Percentiles rank a stretch among this genome's conserved stretches.
Evolutionary conservation across 2,888 invertebrate genomes (phyloP).

Genomic region (Cantharis nigra): DNA sequence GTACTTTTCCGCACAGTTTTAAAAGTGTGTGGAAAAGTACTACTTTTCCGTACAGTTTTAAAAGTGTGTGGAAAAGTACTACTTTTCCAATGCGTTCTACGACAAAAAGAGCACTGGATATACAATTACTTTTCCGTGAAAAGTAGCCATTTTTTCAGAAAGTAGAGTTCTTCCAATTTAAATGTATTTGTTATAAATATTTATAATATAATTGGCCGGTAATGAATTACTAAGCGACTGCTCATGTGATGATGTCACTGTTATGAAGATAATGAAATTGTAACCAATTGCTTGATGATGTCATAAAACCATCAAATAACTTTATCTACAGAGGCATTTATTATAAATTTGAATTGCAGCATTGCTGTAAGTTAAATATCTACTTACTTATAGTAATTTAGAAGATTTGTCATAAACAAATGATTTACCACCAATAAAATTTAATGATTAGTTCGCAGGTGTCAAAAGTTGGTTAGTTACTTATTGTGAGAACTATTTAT

Average conservation of each 20-base stretch:
- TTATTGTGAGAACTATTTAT: background rate
- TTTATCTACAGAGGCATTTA: background rate
- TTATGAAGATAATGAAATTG: background rate
- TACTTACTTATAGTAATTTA: background rate
- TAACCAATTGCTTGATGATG: background rate
- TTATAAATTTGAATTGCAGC: background rate
- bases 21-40: too few relatives aligned
- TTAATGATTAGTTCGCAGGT: background rate
- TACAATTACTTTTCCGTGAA: too few relatives aligned
- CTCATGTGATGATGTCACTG: background rate
- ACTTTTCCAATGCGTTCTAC: too few relatives aligned
- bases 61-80: too few relatives aligned
- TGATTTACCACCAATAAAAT: background rate
- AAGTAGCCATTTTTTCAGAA: too few relatives aligned
- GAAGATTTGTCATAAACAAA: background rate
- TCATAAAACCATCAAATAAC: background rate
- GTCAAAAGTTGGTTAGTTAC: background rate
- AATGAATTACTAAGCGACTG: background rate
- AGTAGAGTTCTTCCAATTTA: background rate
- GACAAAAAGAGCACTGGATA: too few relatives aligned
- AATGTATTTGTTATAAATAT: background rate
- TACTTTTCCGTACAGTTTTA: too few relatives aligned
- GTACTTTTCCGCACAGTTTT: too few relatives aligned
- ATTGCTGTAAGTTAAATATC: background rate
- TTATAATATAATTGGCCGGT: background rate